phyloP scores from a whole-genome alignment of 2,888 invertebrate genomes.

The Apamea anceps region DNA sequence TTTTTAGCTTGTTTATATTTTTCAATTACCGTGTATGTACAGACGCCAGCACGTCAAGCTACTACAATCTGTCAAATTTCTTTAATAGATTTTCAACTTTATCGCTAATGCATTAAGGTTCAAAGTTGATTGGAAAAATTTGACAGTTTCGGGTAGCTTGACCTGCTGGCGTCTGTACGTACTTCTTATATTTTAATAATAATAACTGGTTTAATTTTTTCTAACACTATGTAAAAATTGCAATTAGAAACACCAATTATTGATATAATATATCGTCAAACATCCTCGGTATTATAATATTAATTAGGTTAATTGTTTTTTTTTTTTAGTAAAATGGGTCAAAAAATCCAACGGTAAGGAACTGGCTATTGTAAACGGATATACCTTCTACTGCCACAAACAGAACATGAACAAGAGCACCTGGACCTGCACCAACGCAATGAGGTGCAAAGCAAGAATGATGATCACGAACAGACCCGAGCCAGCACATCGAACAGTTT shows the following conservation, averaged over 20 bases:
- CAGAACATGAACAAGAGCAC: constrained; percentile 8
- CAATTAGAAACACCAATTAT: background rate
- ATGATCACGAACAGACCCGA: constrained; percentile 21
- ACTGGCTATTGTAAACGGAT: constrained; percentile 67
- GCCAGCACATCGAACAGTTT: constrained; percentile 1
- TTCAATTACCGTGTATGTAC: background rate
- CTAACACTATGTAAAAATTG: too few relatives aligned
- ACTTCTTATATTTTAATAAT: background rate
- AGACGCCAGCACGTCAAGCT: too few relatives aligned
- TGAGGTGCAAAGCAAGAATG: constrained; percentile 42
- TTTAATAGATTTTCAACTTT: too few relatives aligned
- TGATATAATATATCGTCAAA: background rate
- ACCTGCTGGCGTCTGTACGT: too few relatives aligned
- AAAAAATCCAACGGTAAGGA: constrained; percentile 64
- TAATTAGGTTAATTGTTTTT: background rate
- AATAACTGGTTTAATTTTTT: background rate
- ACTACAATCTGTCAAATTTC: too few relatives aligned
- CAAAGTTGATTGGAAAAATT: too few relatives aligned
- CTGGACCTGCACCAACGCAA: constrained; percentile 48
- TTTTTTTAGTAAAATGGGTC: constrained; percentile 59
- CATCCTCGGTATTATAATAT: background rate
- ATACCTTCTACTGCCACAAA: constrained; percentile 67
- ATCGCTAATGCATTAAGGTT: too few relatives aligned
- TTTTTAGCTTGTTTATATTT: background rate
- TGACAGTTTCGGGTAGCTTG: too few relatives aligned